Evolutionary conservation across 2,113 vertebrate species (phyloP), one percentile per base, ranked within the genome.

Genomic region (Peucedramus taeniatus): DNA sequence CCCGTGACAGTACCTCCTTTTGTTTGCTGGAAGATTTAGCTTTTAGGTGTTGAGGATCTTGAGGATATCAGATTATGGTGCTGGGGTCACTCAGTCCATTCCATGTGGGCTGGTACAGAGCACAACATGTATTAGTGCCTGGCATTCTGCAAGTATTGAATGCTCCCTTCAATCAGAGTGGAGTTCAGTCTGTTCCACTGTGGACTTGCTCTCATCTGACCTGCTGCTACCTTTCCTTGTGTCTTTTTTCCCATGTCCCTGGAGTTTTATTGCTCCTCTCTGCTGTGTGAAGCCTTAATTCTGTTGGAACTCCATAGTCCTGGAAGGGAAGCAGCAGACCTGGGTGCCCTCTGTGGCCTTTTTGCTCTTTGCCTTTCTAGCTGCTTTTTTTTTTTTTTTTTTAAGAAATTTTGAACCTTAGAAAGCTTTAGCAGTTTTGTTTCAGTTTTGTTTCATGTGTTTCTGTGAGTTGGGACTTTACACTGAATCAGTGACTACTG

Each of bases 401-500:
- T 19, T 18, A 7, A 81, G 33, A 39, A 56, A 84, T 84, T 70
- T 26, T 35, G 60, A 40, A 28, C 61, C 56, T 53, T 76, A 13
- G 45, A 74, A 70, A 84, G 51, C 40, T 87, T 82, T 47, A 91
- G 65, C 18, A 64, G 4, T 60, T 65, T 37, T 30, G 9, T 82
- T 76, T 87, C 18, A 64, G 4, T 60, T 65, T 37, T 30, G 9
- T 82, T 76, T 87, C 14, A 19, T n/a, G 57, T 3, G 3, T 72
- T 93, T 78, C 47, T 91, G 39, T 80, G 44, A 66, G 54, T 51
- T 90, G 79, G 87, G 68, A 63, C 40, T 77, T 88, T 45, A 72
- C 83, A 72, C 74, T 89, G 79, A 85, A 75, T 47, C 69, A 75
- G 30, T 80, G 89, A 81, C 54, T 89, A 61, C 79, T 87, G 33